Base-by-base conservation (phyloP, 2,797 vertebrate genomes). In the Malacoraja senta region DNA sequence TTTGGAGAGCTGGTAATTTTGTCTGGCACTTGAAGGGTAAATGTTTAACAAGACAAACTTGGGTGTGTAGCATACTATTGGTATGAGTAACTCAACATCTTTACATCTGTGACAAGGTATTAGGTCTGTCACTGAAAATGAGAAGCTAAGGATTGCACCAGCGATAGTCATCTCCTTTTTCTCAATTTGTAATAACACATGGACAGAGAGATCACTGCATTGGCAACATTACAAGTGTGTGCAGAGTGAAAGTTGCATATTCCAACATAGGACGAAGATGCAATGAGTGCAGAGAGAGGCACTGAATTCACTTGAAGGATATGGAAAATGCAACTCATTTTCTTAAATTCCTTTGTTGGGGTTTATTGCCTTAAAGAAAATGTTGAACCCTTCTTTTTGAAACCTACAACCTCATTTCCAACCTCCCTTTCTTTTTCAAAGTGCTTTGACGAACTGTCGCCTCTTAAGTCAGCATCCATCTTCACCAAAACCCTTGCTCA, bases 21-120 rank as follows among this genome's bases (percentile, higher is more conserved):
- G 35, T 35, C 68, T 71, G 88, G 88, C 32, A 91, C 88, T 91
- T 71, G 35, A 91, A 86, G 29, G 58, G 58, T 86, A 86, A n/a
- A 63, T 13, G 29, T 86, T 86, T 63, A 63, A 63, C 58, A 86
- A 86, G 58, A 86, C 13, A 1, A 21, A 24, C 13, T 86, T 32
- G 58, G 58, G 58, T 86, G 58, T 86, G 58, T 17, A 84, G 81
- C 24, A 58, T 29, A 61, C 9, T 35, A 38, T 90, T 65, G 65
- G 63, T 9, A 65, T 90, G 86, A 65, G 86, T 90, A 71, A 8
- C 17, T 90, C n/a, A 65, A 38, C 32, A 38, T 44, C 12, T 91
- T 68, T 91, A 91, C 24, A 38, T 26, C 68, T 91, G 68, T 26
- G 19, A 72, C 29, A 86, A 86, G 83, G 21, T 53, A 81, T 83